Base-by-base conservation (phyloP, 2,797 vertebrate species). In the Periparus ater region DNA sequence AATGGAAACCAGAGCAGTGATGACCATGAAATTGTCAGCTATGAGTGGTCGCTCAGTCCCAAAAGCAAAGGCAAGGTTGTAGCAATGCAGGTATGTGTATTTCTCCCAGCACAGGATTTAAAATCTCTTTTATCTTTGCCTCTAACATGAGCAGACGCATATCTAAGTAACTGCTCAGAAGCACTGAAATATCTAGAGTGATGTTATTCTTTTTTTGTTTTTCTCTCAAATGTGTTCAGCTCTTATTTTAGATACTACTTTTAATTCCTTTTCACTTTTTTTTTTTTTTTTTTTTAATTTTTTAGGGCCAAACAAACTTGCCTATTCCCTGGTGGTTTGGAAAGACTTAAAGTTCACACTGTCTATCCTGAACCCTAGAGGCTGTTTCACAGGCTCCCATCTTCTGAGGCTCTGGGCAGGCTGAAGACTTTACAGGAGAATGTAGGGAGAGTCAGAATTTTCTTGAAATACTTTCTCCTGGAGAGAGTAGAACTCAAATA, bases 1-100 rank as follows among this genome's bases (percentile, higher is more conserved):
- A 98, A 98, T 84, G 98, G 98, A 92, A 98, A 98, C 82, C 97
- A 97, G 91, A 98, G 98, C 97, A 98, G 94, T 2, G 98, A 98
- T 65, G 98, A 98, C 91, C 96, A 98, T 47, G 96, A 93, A 65
- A 98, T 98, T 79, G 93, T 97, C 54, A 95, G 97, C 82, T 98
- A 98, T n/a, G 95, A 98, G 81, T 98, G 98, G 98, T 98, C 97
- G 0, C 96, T 98, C 74, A 98, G 96, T 57, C 97, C 98, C 34
- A 97, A 95, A 92, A 98, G 98, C 96, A 96, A 96, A 84, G 93
- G 91, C 87, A 98, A 97, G 86, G 96, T 97, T 63, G 96, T 98
- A 90, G 95, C 95, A 36, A 98, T 98, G 97, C 97, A 98, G 98
- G 98, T 98, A 96, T 95, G 95, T 78, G 63, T 66, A 3, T 70